phyloP scores from a whole-genome alignment of 2,888 invertebrate species.

The Agonopterix arenella region DNA sequence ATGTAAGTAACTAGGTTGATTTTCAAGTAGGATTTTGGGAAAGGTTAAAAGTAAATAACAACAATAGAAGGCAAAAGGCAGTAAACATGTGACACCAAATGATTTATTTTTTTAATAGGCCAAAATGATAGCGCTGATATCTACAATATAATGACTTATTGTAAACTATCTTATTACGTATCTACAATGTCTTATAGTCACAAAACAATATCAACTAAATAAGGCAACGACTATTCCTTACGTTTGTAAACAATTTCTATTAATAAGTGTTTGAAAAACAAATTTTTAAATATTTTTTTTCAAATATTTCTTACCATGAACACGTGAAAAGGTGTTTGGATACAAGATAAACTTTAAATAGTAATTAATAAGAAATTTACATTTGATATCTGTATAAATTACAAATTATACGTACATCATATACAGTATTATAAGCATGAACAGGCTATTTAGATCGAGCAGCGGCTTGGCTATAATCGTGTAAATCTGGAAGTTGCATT shows the following conservation, averaged over 20 bases:
- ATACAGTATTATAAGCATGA: slow-evolving; percentile 18
- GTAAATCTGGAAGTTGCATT: slow-evolving; percentile 3
- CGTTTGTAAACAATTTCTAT: slow-evolving; percentile 54
- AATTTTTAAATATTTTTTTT: slow-evolving; percentile 28
- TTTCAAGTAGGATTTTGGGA: too few species aligned
- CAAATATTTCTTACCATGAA: slow-evolving; percentile 45
- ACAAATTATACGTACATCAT: slow-evolving; percentile 26
- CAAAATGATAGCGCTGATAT: slow-evolving; percentile 73
- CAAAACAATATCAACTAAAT: slow-evolving; percentile 75
- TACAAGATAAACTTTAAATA: slow-evolving; percentile 29
- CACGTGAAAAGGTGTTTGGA: slow-evolving; percentile 48
- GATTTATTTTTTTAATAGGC: slow-evolving; percentile 73
- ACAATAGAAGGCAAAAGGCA: slow-evolving; percentile 10
- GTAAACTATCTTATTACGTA: slow-evolving; percentile 60
- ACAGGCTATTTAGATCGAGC: slow-evolving; percentile 18
- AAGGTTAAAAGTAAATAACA: too few species aligned
- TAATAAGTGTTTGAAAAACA: slow-evolving; percentile 39
- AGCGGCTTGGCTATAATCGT: slow-evolving; percentile 5
- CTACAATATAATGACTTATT: slow-evolving; percentile 73
- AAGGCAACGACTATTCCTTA: slow-evolving; percentile 75
- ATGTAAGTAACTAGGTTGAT: too few species aligned
- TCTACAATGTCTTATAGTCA: slow-evolving; percentile 73
- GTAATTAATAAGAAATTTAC: slow-evolving; percentile 33
- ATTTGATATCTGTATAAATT: slow-evolving; percentile 26
- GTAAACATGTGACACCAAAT: slow-evolving; percentile 68